These are phyloP conservation scores for Cygnus olor DNA, from an alignment of 2,797 vertebrate species.

Conservation along the genomic window DNA sequence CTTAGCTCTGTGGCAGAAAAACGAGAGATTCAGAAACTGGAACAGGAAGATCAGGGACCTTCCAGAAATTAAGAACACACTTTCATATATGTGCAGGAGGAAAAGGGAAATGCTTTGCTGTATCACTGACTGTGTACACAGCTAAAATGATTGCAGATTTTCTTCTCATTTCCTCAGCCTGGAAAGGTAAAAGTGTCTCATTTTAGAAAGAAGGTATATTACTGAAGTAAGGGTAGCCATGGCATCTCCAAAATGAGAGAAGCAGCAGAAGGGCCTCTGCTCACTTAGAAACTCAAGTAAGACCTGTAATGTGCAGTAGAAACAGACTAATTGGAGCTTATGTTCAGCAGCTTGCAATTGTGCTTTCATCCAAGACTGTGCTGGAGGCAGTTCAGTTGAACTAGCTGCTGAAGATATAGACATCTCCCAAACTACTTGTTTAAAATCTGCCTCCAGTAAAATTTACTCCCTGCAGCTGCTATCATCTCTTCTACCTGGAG, in stretches of 20 bases:
- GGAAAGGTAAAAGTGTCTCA: not conserved
- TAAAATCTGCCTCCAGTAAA: slow-evolving; percentile 62
- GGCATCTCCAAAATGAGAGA: not conserved
- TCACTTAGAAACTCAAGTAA: not conserved
- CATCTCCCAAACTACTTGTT: slow-evolving; percentile 61
- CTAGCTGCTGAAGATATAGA: slow-evolving; percentile 60
- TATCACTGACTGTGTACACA: not conserved
- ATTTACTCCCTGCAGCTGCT: slow-evolving; percentile 43
- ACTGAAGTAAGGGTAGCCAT: not conserved
- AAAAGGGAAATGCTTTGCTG: not conserved
- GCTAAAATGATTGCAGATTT: not conserved
- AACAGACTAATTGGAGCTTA: not conserved
- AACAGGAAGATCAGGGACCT: not conserved
- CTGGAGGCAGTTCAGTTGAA: slow-evolving; percentile 59
- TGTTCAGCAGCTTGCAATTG: not conserved
- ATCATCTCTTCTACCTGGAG: not conserved
- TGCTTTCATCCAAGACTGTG: slow-evolving; percentile 51
- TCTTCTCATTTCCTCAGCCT: not conserved
- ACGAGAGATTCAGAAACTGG: not conserved
- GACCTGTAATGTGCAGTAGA: not conserved
- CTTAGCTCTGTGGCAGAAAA: not conserved
- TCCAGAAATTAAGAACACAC: not conserved
- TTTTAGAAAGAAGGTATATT: not conserved
- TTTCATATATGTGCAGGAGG: rapidly evolving
- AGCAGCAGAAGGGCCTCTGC: not conserved